These are phyloP conservation scores for Pyrochroa serraticornis DNA, from an alignment of 2,888 invertebrate species.

Conservation along the genomic window DNA sequence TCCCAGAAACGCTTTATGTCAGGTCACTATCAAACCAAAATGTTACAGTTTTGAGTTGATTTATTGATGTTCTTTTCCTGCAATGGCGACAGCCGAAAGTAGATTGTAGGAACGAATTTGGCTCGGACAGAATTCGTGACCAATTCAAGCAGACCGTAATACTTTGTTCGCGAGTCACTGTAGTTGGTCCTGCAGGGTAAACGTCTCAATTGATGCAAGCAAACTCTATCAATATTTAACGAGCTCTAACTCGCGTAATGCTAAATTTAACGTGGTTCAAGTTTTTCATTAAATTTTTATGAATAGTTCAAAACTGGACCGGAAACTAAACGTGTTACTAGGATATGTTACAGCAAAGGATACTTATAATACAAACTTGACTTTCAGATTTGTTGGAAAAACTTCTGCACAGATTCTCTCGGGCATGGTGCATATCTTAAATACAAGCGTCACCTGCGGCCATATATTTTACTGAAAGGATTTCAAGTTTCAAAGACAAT, in stretches of 20 bases:
- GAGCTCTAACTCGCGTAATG: background rate
- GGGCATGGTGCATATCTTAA: slow-evolving; percentile 42
- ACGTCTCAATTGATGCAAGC: slow-evolving; percentile 1
- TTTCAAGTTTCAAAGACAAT: slow-evolving; percentile 29
- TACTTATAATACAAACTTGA: slow-evolving; percentile 40
- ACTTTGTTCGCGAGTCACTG: slow-evolving; percentile 8
- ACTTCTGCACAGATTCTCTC: slow-evolving; percentile 36
- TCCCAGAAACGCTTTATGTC: slow-evolving; percentile 9
- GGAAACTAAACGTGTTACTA: slow-evolving; percentile 7
- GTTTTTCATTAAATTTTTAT: slow-evolving; percentile 4
- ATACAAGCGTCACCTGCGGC: slow-evolving; percentile 39
- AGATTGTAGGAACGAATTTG: slow-evolving; percentile 23
- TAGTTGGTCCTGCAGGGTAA: slow-evolving; percentile 1
- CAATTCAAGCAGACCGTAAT: slow-evolving; percentile 19
- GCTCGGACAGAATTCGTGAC: slow-evolving; percentile 26
- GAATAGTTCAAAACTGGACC: background rate
- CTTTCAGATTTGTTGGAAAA: slow-evolving; percentile 44
- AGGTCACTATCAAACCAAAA: slow-evolving; percentile 26
- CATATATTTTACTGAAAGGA: slow-evolving; percentile 28
- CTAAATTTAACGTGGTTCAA: background rate
- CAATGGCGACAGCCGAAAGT: slow-evolving; percentile 24
- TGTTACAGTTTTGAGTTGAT: slow-evolving; percentile 27
- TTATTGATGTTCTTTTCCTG: slow-evolving; percentile 25
- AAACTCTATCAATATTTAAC: slow-evolving; percentile 2
- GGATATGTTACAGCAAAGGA: slow-evolving; percentile 17